Evolutionary conservation across 2,888 invertebrate genomes (phyloP).

Genomic region (Phasia obesa): DNA sequence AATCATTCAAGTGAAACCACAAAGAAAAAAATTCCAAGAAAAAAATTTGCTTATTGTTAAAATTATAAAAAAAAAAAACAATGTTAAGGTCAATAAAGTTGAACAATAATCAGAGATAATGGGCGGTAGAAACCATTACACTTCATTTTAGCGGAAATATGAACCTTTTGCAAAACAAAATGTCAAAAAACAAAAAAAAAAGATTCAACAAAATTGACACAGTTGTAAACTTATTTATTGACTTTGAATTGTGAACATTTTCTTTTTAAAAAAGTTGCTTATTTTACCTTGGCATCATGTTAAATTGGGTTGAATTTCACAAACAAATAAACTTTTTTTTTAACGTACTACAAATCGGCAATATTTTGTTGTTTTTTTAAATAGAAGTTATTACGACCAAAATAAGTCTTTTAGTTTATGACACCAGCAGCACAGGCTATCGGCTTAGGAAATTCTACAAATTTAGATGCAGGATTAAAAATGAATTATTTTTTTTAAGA

Average conservation of each 20-base stretch:
- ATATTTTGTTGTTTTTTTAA: too few species aligned
- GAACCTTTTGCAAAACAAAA: not conserved
- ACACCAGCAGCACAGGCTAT: too few species aligned
- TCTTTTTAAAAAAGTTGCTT: not conserved
- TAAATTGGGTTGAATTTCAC: not conserved
- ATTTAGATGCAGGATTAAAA: not conserved
- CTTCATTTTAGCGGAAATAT: slow-evolving; percentile 30
- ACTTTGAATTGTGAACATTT: not conserved
- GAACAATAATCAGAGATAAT: not conserved
- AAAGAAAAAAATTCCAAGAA: slow-evolving; percentile 2
- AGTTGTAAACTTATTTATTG: not conserved
- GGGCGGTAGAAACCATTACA: not conserved
- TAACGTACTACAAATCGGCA: too few species aligned
- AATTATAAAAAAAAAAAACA: slow-evolving; percentile 10
- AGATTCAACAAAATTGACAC: not conserved
- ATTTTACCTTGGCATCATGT: slow-evolving; percentile 20
- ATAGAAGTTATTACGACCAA: too few species aligned
- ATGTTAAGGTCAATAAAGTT: slow-evolving; percentile 36
- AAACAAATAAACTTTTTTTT: not conserved
- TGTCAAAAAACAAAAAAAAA: not conserved
- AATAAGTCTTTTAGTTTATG: too few species aligned
- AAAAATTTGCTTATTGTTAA: not conserved
- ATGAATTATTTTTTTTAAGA: not conserved
- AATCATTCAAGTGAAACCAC: not conserved
- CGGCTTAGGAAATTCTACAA: too few species aligned